Evolutionary conservation across 1,140 invertebrate species (phyloP), one percentile per base, ranked within the genome.

Genomic region (Drosophila grimshawi): DNA sequence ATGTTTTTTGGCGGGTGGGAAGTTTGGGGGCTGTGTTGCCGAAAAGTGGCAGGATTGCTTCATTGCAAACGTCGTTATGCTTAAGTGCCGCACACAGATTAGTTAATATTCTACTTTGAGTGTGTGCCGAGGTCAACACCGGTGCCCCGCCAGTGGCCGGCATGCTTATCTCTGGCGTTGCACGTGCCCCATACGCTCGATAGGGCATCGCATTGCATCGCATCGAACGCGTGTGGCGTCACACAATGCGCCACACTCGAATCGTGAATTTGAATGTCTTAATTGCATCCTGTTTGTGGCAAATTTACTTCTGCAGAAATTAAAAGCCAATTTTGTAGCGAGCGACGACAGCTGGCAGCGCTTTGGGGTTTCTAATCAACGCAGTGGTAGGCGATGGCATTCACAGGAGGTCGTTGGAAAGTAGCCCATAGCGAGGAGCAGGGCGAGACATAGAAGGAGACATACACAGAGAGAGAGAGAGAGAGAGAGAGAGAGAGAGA

Each of bases 241-340:
- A 33, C 62, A 65, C 43, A 43, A 55, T 32, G 57, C 35, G 41
- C 41, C 49, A 6, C 46, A n/a, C 66, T 78, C 32, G 33, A 56
- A 59, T 76, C 27, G 59, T 73, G 59, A 80, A 63, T 66, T 78
- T 73, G 65, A 81, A 82, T 81, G 85, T 89, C 85, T 88, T 89
- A 88, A 88, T 88, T 88, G 78, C 85, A 89, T 88, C 80, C 85
- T 85, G 85, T 82, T 89, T 82, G 80, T 77, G 77, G 85, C 85
- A 85, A 89, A 88, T 89, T 88, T 85, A 85, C 85, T 88, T 89
- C 70, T 69, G 80, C 77, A 79, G 70, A 85, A 88, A 88, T 88
- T 88, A 88, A 89, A 81, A 89, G 85, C 80, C 85, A 88, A 89
- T 88, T 88, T 83, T 63, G 65, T 19, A 46, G 76, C 67, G 49